phyloP scores from a whole-genome alignment of 2,888 invertebrate genomes.

The Acleris literana region DNA sequence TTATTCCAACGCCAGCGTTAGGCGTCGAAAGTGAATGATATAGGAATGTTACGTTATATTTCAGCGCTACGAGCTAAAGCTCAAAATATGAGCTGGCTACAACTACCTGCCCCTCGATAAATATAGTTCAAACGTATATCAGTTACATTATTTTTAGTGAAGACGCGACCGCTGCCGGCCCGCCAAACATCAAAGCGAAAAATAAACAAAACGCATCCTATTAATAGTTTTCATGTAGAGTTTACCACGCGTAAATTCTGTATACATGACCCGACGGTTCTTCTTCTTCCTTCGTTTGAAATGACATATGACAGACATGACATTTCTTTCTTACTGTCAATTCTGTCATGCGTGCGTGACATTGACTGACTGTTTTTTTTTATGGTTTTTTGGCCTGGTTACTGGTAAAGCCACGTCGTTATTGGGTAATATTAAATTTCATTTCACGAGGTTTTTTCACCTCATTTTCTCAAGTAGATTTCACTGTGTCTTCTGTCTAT shows the following conservation, averaged over 20 bases:
- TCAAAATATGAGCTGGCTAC: slow-evolving; percentile 69
- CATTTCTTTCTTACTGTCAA: neutral
- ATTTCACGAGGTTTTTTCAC: too few species aligned
- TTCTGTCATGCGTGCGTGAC: too few species aligned
- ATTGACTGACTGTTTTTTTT: too few species aligned
- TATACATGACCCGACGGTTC: neutral
- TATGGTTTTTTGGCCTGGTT: too few species aligned
- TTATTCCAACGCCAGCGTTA: slow-evolving; percentile 38
- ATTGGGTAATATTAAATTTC: too few species aligned
- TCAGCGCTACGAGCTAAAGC: slow-evolving; percentile 54
- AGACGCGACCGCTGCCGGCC: slow-evolving; percentile 58
- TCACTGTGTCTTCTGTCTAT: too few species aligned
- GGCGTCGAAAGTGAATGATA: slow-evolving; percentile 53
- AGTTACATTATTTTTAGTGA: slow-evolving; percentile 78
- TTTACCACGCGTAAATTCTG: slow-evolving; percentile 18
- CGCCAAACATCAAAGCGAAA: slow-evolving; percentile 55
- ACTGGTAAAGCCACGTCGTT: too few species aligned
- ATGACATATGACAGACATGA: neutral
- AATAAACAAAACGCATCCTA: slow-evolving; percentile 65
- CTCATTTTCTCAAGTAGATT: too few species aligned
- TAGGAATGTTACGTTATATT: slow-evolving; percentile 58
- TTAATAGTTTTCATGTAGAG: slow-evolving; percentile 44
- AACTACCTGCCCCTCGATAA: slow-evolving; percentile 66
- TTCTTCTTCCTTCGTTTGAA: neutral
- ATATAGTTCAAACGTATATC: slow-evolving; percentile 64